Evolutionary conservation across 1,140 invertebrate genomes (phyloP).

Genomic region (Oryzaephilus surinamensis): DNA sequence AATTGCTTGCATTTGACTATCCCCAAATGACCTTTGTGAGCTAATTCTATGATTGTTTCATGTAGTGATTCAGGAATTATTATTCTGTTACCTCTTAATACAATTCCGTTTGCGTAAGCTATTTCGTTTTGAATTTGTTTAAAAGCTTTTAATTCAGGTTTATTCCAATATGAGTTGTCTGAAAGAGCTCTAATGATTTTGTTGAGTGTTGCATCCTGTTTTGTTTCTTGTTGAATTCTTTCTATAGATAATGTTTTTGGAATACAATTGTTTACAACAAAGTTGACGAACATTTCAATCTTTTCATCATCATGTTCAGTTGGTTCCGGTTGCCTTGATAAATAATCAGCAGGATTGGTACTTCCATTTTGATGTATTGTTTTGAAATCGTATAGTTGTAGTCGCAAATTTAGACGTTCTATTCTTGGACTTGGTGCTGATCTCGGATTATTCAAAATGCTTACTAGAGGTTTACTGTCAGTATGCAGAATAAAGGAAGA

Average conservation of each 20-base stretch:
- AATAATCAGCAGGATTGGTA: not conserved
- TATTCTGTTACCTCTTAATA: constrained; percentile 13
- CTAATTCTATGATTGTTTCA: constrained; percentile 9
- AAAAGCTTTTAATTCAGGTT: constrained; percentile 3
- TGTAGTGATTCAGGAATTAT: constrained; percentile 34
- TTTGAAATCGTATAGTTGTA: constrained; percentile 4
- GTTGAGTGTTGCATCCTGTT: constrained; percentile 2
- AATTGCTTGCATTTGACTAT: constrained; percentile 25
- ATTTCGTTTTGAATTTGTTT: constrained; percentile 6
- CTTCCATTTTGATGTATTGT: not conserved
- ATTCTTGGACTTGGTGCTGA: not conserved
- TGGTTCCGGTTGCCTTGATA: not conserved
- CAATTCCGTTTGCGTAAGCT: not conserved
- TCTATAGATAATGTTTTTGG: not conserved
- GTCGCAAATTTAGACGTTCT: not conserved
- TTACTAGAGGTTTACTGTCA: constrained; percentile 24
- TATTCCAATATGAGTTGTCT: constrained; percentile 3
- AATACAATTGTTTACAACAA: not conserved
- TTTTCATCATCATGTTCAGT: not conserved
- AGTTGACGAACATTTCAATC: not conserved
- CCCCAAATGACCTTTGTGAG: constrained; percentile 27
- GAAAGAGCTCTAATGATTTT: not conserved
- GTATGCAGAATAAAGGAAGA: constrained; percentile 35
- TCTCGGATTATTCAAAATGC: not conserved
- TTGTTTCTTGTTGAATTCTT: constrained; percentile 5